Base-by-base conservation (phyloP, 2,888 invertebrate species). In the Creontiades dilutus region DNA sequence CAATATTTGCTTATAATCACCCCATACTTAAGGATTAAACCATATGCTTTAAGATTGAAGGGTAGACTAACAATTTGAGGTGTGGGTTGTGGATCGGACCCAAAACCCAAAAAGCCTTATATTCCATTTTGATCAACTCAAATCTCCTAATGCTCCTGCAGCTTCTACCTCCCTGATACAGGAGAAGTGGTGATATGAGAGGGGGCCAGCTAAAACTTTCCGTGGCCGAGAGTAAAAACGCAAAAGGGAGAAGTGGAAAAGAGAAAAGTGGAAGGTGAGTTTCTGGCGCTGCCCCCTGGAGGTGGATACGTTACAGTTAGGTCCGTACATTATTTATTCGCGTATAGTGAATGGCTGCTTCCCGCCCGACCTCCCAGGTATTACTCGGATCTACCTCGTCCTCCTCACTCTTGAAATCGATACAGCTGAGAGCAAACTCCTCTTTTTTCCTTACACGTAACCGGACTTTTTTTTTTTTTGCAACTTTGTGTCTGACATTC, bases 301-400 rank as follows among this genome's bases (percentile, higher is more conserved):
- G 78, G 78, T 78, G 37, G 78, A 78, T 78, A 78, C 78, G 78
- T 78, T 78, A 78, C 78, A 47, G 78, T 78, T 78, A 78, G 78
- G 47, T 14, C 78, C 19, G 78, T 78, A 78, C 78, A 78, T 78
- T 78, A 78, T 78, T 78, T 78, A 78, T 78, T 78, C 78, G 78
- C 78, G 37, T 47, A 78, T 78, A 78, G 78, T 78, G 78, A 78
- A 78, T 78, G 78, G 78, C 9, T 19, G 78, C 46, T 78, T 78
- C 78, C 78, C 28, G 78, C 28, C 37, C 28, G 76, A 76, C 27
- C 76, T 78, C 78, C 19, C 78, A 28, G 46, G 46, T 78, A 78
- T 78, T 68, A 68, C 68, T 68, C 12, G 68, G 68, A 68, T 68
- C 68, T 23, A 68, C 68, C 68, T 68, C 27, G 2, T n/a, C 47